These are phyloP conservation scores for Leuctra nigra DNA, from an alignment of 2,888 invertebrate genomes.

Conservation along the genomic window DNA sequence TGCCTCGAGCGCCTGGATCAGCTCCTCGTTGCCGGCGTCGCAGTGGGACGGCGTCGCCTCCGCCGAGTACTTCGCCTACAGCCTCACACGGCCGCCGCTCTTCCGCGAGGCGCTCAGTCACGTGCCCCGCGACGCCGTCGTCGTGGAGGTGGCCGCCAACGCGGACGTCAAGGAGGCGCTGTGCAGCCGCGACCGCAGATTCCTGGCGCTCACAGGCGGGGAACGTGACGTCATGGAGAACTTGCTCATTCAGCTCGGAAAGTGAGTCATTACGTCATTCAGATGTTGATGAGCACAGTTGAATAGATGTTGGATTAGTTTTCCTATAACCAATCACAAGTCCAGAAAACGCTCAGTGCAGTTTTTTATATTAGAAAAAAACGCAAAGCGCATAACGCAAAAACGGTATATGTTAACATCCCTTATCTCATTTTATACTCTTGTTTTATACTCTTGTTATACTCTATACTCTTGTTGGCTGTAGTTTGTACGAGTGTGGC, in stretches of 20 bases:
- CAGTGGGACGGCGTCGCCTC: conserved; percentile 69
- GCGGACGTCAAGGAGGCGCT: conserved; percentile 91
- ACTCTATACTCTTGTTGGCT: too few relatives aligned
- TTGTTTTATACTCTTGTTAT: too few relatives aligned
- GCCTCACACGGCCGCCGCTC: conserved; percentile 87
- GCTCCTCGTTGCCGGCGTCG: too few relatives aligned
- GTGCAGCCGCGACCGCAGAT: conserved; percentile 47
- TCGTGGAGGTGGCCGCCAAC: conserved; percentile 91
- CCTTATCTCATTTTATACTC: too few relatives aligned
- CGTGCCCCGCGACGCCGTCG: conserved; percentile 80
- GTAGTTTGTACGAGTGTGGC: conserved; percentile 64
- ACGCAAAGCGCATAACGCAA: too few relatives aligned
- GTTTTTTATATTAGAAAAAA: too few relatives aligned
- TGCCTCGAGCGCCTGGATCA: too few relatives aligned
- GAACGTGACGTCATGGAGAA: conserved; percentile 42
- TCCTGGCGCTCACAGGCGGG: conserved; percentile 30
- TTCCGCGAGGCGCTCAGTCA: conserved; percentile 82
- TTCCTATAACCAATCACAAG: too few relatives aligned
- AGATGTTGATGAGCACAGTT: too few relatives aligned
- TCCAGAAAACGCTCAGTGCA: too few relatives aligned
- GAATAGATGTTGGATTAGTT: not conserved
- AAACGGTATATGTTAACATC: too few relatives aligned
- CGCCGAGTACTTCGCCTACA: conserved; percentile 93
- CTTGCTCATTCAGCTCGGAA: conserved; percentile 46
- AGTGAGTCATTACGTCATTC: too few relatives aligned